These are phyloP conservation scores for Dufourea novaeangliae DNA, from an alignment of 1,140 invertebrate genomes.

Conservation along the genomic window DNA sequence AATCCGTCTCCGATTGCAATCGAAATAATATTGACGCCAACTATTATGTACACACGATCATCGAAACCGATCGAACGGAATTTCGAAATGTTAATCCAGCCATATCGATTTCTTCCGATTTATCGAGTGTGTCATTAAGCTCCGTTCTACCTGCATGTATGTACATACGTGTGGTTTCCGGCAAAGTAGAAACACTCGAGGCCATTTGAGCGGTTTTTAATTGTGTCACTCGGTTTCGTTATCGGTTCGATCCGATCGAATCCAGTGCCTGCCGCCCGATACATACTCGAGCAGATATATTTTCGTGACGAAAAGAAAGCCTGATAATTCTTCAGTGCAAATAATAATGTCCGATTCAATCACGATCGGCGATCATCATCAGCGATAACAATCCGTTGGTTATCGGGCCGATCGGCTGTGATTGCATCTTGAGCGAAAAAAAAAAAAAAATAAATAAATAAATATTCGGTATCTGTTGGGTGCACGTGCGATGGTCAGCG, in stretches of 20 bases:
- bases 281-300: neutral
- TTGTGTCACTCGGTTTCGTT: neutral
- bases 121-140: no score
- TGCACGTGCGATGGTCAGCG: neutral
- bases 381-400: neutral
- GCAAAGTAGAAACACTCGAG: neutral
- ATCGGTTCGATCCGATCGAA: conserved; percentile 9
- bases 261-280: neutral
- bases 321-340: neutral
- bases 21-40: no score
- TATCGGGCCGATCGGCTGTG: conserved; percentile 16
- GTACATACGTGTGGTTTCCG: no score
- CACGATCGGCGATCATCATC: neutral
- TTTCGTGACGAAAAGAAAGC: neutral
- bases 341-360: conserved; percentile 4
- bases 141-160: no score
- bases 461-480: neutral
- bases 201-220: no score
- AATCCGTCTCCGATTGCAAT: no score
- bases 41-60: no score
- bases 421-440: neutral
- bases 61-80: no score
- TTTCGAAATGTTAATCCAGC: no score
- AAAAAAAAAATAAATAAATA: no score
- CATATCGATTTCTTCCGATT: no score